Base-by-base conservation (phyloP, 2,797 vertebrate species). In the Sebastes minor region DNA sequence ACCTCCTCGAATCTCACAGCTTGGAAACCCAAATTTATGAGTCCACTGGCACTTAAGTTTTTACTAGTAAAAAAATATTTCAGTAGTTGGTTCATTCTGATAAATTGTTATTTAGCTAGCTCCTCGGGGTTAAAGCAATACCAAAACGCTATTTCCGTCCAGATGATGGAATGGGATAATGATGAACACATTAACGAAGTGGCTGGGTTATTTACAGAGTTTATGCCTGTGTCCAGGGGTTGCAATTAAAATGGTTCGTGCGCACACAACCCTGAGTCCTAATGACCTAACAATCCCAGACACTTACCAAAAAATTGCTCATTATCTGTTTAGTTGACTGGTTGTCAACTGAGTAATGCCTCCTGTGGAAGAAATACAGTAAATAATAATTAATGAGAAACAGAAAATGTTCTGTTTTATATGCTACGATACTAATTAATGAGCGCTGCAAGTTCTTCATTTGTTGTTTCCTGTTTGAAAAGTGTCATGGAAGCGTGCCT, bases 191-290 rank as follows among this genome's bases (percentile, higher is more conserved):
- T 90, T 92, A 91, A 83, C 59, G 12, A 86, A 88, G 80, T 87
- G 83, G 74, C 84, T 79, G 68, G 62, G 77, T 87, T 89, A 90
- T 86, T 91, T 88, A 80, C 79, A 82, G 71, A 85, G 85, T 83
- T 75, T 79, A 71, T 73, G 84, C 65, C 72, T 76, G 81, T 80
- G 89, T 91, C 90, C 88, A 79, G 85, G 73, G 77, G 81, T 88
- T 88, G 88, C 88, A 92, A 91, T 93, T 92, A 94, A 94, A 91
- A 78, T 64, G 52, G 59, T 79, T 81, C 65, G 25, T 65, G 28
- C 76, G 63, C 75, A 81, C 76, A 83, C 68, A 82, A 79, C 28
- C 85, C 71, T n/a, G 35, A 75, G 78, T 85, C 53, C 69, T 86
- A 93, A 91, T 80, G 86, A 91, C 83, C 82, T 32, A 84, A 59